Evolutionary conservation across 2,888 invertebrate genomes (phyloP).

Genomic region (Eilema griseolum): DNA sequence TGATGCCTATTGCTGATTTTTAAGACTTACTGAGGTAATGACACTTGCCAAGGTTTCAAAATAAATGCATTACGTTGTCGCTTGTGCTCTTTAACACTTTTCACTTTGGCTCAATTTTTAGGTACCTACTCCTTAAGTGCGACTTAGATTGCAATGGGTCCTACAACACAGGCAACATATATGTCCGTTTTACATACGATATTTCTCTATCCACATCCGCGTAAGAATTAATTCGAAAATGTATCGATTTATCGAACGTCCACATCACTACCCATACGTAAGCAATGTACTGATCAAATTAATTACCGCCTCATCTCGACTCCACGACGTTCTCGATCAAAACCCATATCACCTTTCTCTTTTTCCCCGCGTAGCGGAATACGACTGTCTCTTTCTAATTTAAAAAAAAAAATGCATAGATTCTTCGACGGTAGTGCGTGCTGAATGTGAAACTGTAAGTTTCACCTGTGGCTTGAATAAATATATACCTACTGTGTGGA

Average conservation of each 20-base stretch:
- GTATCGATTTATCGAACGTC: slow-evolving; percentile 50
- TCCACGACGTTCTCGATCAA: slow-evolving; percentile 70
- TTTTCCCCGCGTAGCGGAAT: slow-evolving; percentile 46
- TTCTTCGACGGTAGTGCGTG: slow-evolving; percentile 78
- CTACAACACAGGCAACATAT: background rate
- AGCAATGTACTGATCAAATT: slow-evolving; percentile 83
- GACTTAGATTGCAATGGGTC: background rate
- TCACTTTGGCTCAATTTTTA: background rate
- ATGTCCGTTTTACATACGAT: background rate
- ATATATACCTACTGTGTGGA: slow-evolving; percentile 55
- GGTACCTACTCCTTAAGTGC: background rate
- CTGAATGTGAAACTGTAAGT: slow-evolving; percentile 80
- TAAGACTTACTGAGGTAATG: background rate
- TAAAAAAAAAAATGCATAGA: slow-evolving; percentile 71
- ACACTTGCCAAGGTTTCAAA: no score
- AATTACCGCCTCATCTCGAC: slow-evolving; percentile 83
- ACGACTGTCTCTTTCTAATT: slow-evolving; percentile 53
- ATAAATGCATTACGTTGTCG: no score
- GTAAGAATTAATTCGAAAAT: background rate
- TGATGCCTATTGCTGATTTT: background rate
- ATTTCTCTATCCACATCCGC: background rate
- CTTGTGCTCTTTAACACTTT: background rate
- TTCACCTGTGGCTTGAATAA: slow-evolving; percentile 80
- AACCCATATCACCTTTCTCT: slow-evolving; percentile 64
- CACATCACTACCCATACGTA: slow-evolving; percentile 67